These are phyloP conservation scores for Indicator maculatus DNA, from an alignment of 2,113 vertebrate species.

Conservation along the genomic window DNA sequence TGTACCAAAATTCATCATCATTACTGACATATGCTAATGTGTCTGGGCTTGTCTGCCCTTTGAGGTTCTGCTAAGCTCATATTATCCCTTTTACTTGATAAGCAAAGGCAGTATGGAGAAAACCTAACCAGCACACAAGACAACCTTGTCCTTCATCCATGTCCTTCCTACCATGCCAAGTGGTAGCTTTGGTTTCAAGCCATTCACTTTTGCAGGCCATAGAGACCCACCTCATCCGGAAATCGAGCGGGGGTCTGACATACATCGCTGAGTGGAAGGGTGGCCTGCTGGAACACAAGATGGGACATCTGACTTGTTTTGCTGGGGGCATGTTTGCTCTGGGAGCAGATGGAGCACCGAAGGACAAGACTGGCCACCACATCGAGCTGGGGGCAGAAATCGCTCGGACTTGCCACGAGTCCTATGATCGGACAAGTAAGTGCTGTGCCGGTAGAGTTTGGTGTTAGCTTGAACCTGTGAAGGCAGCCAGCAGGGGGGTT, in stretches of 20 bases:
- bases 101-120: neutral
- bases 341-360: constrained; percentile 89
- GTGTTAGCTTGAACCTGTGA: neutral
- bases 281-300: constrained; percentile 96
- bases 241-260: constrained; percentile 89
- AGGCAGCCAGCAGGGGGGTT: neutral
- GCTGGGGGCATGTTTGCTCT: constrained; percentile 98
- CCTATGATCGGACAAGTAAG: constrained; percentile 92
- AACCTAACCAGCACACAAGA: neutral
- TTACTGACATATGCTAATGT: neutral
- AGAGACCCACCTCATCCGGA: constrained; percentile 92
- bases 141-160: neutral
- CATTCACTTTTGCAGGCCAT: constrained; percentile 81
- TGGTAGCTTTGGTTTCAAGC: neutral
- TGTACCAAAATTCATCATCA: neutral
- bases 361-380: constrained; percentile 87
- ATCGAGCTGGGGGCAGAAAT: constrained; percentile 96
- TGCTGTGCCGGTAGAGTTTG: neutral
- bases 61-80: neutral
- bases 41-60: neutral
- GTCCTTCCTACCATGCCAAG: neutral
- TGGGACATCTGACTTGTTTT: constrained; percentile 98
- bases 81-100: neutral
- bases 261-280: constrained; percentile 99
- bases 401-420: constrained; percentile 95